Percentiles rank a stretch among this genome's conserved stretches.
Evolutionary conservation across 2,797 vertebrate genomes (phyloP).

Genomic region (Danio jaintianensis): DNA sequence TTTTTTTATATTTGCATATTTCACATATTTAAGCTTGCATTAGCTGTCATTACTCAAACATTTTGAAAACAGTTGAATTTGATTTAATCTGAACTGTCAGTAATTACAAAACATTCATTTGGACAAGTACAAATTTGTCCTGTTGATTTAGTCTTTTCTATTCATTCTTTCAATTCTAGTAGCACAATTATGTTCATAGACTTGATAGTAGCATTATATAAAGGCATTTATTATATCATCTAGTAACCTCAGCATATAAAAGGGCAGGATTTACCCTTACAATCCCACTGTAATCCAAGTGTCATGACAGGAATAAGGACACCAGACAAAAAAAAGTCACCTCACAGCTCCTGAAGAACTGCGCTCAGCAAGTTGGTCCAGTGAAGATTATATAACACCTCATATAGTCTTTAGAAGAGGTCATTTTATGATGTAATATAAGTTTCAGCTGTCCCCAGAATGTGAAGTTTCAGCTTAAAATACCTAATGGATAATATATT

Average conservation of each 20-base stretch:
- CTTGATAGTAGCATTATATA: not conserved
- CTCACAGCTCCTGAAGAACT: slow-evolving; percentile 56
- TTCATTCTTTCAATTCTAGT: not conserved
- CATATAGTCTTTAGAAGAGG: not conserved
- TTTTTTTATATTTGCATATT: not conserved
- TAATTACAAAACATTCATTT: not conserved
- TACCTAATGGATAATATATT: no score
- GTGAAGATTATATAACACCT: slow-evolving; percentile 13
- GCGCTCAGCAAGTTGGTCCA: slow-evolving; percentile 16
- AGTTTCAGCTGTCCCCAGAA: no score
- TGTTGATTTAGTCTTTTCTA: no score
- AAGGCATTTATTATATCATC: not conserved
- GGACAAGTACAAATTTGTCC: no score
- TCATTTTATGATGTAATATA: no score
- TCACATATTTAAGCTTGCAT: not conserved
- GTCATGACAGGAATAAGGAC: slow-evolving; percentile 20
- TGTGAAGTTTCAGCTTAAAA: no score
- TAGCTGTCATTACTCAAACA: not conserved
- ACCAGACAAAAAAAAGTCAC: slow-evolving; percentile 13
- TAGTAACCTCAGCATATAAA: not conserved
- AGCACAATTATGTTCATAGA: not conserved
- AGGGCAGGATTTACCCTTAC: not conserved
- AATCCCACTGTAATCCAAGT: not conserved
- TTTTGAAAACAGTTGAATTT: not conserved
- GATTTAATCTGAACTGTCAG: not conserved